Evolutionary conservation across 2,113 vertebrate genomes (phyloP), one percentile per base, ranked within the genome.

Genomic region (Heterocephalus glaber): DNA sequence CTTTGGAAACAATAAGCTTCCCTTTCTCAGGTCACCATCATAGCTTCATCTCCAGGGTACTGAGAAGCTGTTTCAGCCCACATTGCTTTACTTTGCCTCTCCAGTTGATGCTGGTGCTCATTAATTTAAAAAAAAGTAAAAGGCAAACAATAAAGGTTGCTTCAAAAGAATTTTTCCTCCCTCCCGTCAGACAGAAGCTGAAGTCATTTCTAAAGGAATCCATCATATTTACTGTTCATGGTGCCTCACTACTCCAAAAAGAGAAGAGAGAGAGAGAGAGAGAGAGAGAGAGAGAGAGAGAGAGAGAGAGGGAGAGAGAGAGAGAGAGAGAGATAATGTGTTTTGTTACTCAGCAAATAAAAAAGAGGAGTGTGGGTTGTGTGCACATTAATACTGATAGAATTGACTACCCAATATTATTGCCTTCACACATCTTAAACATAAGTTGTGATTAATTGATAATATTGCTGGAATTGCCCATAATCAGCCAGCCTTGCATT

Each of bases 331-430:
- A n/a, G n/a, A n/a, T n/a, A 90, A 87, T 19, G 16, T n/a, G 89
- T 35, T 80, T 66, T 79, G 26, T 61, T 74, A 77, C 58, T 77
- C 30, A 87, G 30, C 76, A 92, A 66, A 91, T 70, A 65, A 84
- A 58, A 41, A 41, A 17, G 26, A 92, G 8, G 11, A 72, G 41
- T 85, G 19, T 74, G 5, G 56, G 49, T 38, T 90, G 35, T 28
- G 41, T 80, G 30, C 35, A 60, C 77, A 58, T 84, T 94, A 97
- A 97, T 91, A 97, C 90, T 97, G 97, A 94, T 13, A 90, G 60
- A 87, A 49, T 16, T 49, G 58, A 87, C 61, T 83, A 66, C 65
- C 68, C 8, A 49, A 92, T 77, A 68, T 56, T n/a, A 41, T 77
- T 38, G 14, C 33, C 83, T 44, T 92, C 47, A 52, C 5, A 72